A percentile compares a stretch with the other conserved stretches of the same genome.
These are phyloP conservation scores for Drosophila acutilabella DNA, from an alignment of 2,888 invertebrate species.

Conservation along the genomic window DNA sequence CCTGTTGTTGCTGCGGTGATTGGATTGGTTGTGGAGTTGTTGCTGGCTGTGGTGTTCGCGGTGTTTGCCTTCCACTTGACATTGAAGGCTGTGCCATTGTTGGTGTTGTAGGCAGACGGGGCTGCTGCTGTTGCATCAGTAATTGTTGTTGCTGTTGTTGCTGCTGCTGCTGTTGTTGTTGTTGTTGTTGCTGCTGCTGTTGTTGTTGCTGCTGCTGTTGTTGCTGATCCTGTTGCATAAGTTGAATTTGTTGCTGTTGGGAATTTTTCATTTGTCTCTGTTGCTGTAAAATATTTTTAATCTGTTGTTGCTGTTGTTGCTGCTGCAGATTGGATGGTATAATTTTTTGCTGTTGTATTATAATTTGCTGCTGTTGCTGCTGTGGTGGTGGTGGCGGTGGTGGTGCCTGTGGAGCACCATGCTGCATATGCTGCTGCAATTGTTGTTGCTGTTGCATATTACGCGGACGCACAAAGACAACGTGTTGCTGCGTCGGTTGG, in stretches of 20 bases:
- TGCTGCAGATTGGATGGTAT: constrained; percentile 75
- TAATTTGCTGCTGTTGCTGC: constrained; percentile 79
- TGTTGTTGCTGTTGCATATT: constrained; percentile 67
- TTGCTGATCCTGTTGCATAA: constrained; percentile 39
- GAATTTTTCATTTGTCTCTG: constrained; percentile 64
- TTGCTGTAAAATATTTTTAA: constrained; percentile 72
- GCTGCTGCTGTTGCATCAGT: constrained; percentile 74
- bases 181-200: constrained; percentile 57
- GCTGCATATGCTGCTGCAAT: constrained; percentile 63
- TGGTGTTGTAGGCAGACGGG: constrained; percentile 63
- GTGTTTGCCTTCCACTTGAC: constrained; percentile 74
- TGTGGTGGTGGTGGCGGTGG: constrained; percentile 60
- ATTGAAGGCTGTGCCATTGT: constrained; percentile 77
- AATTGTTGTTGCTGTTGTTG: constrained; percentile 58
- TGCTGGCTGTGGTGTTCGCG: constrained; percentile 79
- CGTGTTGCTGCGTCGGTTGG: constrained; percentile 73
- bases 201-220: constrained; percentile 59
- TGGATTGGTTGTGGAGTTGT: constrained; percentile 82
- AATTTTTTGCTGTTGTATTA: constrained; percentile 82
- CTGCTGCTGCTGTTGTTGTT: constrained; percentile 32
- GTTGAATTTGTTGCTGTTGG: constrained; percentile 56
- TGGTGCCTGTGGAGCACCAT: constrained; percentile 72
- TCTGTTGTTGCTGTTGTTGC: constrained; percentile 72
- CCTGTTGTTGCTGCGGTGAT: constrained; percentile 79
- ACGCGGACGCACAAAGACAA: constrained; percentile 81